Base-by-base conservation (phyloP, 2,113 vertebrate genomes). In the Ovibos moschatus region DNA sequence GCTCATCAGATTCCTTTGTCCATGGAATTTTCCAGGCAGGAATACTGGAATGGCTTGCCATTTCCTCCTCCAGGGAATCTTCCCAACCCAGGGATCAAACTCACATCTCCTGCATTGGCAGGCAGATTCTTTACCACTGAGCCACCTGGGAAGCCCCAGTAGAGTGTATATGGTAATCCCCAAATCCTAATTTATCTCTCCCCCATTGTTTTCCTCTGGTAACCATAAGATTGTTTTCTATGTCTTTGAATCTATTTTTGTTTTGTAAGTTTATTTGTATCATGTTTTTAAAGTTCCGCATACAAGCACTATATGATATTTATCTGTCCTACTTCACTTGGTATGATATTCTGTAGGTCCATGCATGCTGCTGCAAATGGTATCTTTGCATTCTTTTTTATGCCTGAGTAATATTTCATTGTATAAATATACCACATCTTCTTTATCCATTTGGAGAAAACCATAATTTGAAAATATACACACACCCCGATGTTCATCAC, bases 401-500 rank as follows among this genome's bases (percentile, higher is more conserved):
- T 78, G 43, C 7, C 74, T 17, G 27, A 45, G 43, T 78, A 30
- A 78, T 30, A 47, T 30, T 78, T 27, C 43, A 78, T 78, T 17
- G 74, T 78, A 47, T 78, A 47, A 78, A 30, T 78, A 78, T 17
- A 47, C 27, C 19, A 40, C 11, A 25, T 40, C 21, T 40, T 47
- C 43, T 78, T 30, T 78, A 78, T 78, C 25, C 27, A 78, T 78
- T 47, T 45, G 43, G 76, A 47, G 76, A 78, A 78, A 78, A 47
- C 7, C 43, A 30, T 78, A 47, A 78, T 78, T 78, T 78, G 43
- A 78, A 47, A 78, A 47, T 7, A 47, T 78, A 78, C 7, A 47
- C 27, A 78, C 7, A 17, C 4, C 14, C 43, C 43, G 9, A 2
- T 78, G 27, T 47, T 78, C 76, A 78, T 5, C 2, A 0, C 27